Base-by-base conservation (phyloP, 2,888 invertebrate genomes). In the Xiphydria camelus region DNA sequence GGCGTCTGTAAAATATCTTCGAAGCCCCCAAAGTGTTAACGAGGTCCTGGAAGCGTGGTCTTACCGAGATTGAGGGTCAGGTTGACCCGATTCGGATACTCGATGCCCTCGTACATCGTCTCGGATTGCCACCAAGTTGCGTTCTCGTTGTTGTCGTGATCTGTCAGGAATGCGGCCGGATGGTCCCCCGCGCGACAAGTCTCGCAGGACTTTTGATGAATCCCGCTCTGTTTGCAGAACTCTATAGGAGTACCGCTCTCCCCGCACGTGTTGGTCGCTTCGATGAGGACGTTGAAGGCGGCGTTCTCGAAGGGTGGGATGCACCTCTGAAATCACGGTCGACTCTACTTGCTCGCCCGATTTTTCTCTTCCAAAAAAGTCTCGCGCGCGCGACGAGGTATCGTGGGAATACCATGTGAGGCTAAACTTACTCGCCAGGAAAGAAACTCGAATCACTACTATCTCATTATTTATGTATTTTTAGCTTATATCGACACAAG, bases 41-140 rank as follows among this genome's bases (percentile, higher is more conserved):
- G n/a, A n/a, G n/a, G n/a, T n/a, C n/a, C n/a, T n/a, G n/a, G n/a
- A n/a, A n/a, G n/a, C n/a, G n/a, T 15, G 25, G 31, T 68, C 81
- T 79, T 70, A 94, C 94, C 87, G 52, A 96, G 81, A 68, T 89
- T 83, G 20, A 98, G 79, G 0, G 95, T 96, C 51, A 99, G 80
- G 76, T 97, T 97, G 60, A 99, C 96, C 76, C 88, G 88, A 65
- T 86, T 88, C 0, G 95, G 94, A 72, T 89, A 90, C 73, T 94
- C 92, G 43, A 95, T 87, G 18, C 88, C 90, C 67, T 98, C 94
- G 66, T 84, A 84, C 94, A 99, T 96, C 2, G 99, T 98, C 73
- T 97, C 95, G 1, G 95, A 95, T 74, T 96, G 95, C 96, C 96
- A 96, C 93, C 94, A 96, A 1, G 95, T 94, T 57, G 89, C 88